phyloP scores from a whole-genome alignment of 2,797 vertebrate species.

The Paguma larvata region DNA sequence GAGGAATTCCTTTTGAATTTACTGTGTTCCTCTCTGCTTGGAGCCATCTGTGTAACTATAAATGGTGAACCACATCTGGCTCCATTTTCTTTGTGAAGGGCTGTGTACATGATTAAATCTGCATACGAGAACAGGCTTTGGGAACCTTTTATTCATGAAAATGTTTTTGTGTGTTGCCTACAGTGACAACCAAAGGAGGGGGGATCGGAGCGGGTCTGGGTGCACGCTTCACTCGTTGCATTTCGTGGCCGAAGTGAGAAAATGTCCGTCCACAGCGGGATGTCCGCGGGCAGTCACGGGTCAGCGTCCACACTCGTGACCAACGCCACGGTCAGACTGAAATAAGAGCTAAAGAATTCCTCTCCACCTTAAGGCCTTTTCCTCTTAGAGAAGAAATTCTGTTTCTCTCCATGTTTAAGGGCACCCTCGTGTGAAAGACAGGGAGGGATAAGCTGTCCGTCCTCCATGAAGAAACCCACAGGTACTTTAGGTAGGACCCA shows the following conservation, averaged over 20 bases:
- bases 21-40: constrained; percentile 84
- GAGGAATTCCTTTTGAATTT: constrained; percentile 88
- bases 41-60: constrained; percentile 88
- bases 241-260: constrained; percentile 19
- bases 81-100: constrained; percentile 84
- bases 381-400: constrained; percentile 45
- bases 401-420: neutral
- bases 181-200: constrained; percentile 63
- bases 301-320: neutral
- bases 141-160: constrained; percentile 81
- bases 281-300: neutral
- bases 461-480: neutral
- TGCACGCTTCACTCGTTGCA: constrained; percentile 57
- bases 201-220: constrained; percentile 41
- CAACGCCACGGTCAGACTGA: constrained; percentile 5
- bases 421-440: neutral
- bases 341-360: constrained; percentile 22
- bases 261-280: constrained; percentile 24
- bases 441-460: neutral
- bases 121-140: constrained; percentile 85
- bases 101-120: constrained; percentile 85
- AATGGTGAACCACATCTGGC: constrained; percentile 88
- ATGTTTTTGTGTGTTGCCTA: constrained; percentile 82
- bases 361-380: neutral
- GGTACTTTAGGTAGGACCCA: neutral